Conservation (phyloP, 2,797 vertebrate species). For the Molossus alvarezi region DNA sequence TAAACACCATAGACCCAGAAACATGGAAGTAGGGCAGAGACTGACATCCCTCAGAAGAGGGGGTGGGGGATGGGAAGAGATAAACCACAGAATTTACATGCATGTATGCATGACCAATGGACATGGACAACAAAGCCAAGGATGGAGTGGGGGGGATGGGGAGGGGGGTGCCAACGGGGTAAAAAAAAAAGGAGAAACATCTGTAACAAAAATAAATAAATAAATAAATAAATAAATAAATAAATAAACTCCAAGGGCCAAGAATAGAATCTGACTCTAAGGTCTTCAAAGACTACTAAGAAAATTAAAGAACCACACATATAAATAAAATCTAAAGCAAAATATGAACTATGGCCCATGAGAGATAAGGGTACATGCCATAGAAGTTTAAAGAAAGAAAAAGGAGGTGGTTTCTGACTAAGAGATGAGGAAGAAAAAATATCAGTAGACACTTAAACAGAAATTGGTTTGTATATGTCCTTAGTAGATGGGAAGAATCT, state of each 20-base stretch:
- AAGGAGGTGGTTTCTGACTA: not conserved
- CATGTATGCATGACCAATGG: no score
- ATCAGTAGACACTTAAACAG: not conserved
- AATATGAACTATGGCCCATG: conserved; percentile 3
- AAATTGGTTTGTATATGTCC: not conserved
- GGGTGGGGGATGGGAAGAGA: no score
- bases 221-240: not conserved
- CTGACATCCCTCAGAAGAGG: no score
- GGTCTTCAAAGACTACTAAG: not conserved
- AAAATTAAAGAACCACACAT: not conserved
- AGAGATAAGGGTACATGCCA: not conserved
- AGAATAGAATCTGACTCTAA: not conserved
- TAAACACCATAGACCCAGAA: not conserved
- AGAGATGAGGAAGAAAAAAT: not conserved
- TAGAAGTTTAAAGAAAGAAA: not conserved
- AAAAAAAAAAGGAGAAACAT: no score
- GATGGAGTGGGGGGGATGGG: no score
- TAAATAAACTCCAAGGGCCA: not conserved
- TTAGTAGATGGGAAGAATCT: not conserved
- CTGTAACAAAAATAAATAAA: no score
- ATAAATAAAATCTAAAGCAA: not conserved
- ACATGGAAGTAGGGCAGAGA: no score
- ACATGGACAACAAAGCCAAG: no score
- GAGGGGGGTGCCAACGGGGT: no score
- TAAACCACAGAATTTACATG: no score